These are phyloP conservation scores for Pachydiplax longipennis DNA, from an alignment of 2,888 invertebrate genomes.

Conservation along the genomic window DNA sequence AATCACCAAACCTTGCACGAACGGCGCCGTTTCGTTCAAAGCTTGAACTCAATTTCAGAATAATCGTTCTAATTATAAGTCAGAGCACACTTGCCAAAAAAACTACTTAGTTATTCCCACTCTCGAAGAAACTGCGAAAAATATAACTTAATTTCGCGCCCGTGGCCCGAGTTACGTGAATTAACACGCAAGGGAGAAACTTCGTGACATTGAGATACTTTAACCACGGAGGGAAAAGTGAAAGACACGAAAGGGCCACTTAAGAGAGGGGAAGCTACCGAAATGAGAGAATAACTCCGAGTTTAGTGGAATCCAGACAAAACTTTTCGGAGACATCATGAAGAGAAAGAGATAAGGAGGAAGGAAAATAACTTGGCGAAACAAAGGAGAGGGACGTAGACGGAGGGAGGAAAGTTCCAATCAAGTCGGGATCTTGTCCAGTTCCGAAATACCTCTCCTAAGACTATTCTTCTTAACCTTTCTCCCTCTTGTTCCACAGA, in stretches of 20 bases:
- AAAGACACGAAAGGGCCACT: neutral
- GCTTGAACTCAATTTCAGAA: no score
- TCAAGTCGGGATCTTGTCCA: conserved; percentile 32
- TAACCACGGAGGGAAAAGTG: no score
- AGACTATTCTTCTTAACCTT: neutral
- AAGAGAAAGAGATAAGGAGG: neutral
- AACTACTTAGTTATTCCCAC: no score
- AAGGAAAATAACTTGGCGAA: neutral
- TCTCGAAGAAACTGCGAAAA: no score
- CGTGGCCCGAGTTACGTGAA: neutral
- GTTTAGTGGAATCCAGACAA: neutral
- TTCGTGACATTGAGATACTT: neutral
- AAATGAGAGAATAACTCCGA: neutral
- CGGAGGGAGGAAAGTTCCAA: neutral
- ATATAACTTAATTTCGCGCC: no score
- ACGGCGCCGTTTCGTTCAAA: no score
- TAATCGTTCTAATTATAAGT: no score
- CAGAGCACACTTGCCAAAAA: no score
- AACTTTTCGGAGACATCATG: conserved; percentile 23
- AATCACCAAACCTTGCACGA: no score
- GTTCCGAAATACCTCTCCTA: conserved; percentile 21
- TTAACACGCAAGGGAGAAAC: neutral
- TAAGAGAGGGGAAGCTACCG: neutral
- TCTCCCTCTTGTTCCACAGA: neutral
- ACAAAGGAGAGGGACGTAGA: neutral